Evolutionary conservation across 2,113 vertebrate genomes (phyloP).

Genomic region (Pogona vitticeps): DNA sequence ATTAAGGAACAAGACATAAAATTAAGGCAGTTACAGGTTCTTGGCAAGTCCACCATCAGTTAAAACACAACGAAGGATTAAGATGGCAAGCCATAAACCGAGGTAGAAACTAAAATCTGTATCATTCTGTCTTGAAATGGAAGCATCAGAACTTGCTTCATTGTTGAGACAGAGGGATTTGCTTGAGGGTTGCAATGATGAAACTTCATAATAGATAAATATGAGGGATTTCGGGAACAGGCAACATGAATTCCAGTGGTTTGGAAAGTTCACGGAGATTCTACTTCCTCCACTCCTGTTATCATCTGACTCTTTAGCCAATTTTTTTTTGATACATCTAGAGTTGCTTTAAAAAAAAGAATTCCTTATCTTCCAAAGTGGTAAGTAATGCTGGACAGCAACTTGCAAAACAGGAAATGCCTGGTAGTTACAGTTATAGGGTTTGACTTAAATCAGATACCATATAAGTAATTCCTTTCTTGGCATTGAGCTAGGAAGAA

Average conservation of each 20-base stretch:
- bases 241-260: not conserved
- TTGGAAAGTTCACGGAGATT: not conserved
- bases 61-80: not conserved
- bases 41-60: fast-evolving
- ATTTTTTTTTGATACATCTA: not conserved
- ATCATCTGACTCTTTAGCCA: not conserved
- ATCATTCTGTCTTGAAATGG: not conserved
- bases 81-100: not conserved
- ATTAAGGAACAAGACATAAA: not conserved
- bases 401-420: not conserved
- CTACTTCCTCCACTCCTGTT: not conserved
- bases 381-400: not conserved
- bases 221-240: not conserved
- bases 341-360: not conserved
- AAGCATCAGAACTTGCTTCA: too few species aligned
- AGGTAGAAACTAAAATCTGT: not conserved
- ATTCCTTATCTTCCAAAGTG: not conserved
- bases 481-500: not conserved
- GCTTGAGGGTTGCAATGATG: not conserved
- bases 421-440: not conserved
- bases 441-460: not conserved
- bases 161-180: not conserved
- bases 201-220: not conserved
- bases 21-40: not conserved
- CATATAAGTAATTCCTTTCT: not conserved